These are phyloP conservation scores for Selene dorsalis DNA, from an alignment of 2,797 vertebrate species.

Conservation along the genomic window DNA sequence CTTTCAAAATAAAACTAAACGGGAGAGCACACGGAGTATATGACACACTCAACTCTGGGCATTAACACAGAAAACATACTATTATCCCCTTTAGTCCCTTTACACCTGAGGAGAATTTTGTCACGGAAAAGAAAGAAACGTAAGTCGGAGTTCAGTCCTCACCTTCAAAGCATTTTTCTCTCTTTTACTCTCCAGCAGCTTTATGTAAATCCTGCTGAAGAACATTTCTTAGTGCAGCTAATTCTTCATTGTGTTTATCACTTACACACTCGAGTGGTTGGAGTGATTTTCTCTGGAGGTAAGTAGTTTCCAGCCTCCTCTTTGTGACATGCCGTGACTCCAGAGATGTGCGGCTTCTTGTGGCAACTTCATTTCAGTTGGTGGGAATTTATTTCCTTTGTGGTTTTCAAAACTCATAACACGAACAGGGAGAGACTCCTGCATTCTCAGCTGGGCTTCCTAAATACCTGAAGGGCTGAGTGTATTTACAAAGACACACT, in stretches of 20 bases:
- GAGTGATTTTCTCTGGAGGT: slow-evolving; percentile 3
- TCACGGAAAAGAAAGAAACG: neutral
- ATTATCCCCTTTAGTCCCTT: neutral
- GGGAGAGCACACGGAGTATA: too few species aligned
- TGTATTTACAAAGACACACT: neutral
- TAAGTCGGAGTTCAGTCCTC: neutral
- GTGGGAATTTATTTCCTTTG: neutral
- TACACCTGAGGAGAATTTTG: neutral
- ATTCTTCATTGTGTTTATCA: neutral
- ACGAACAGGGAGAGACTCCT: neutral
- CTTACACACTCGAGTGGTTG: neutral
- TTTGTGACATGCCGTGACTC: neutral
- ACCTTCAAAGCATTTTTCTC: neutral
- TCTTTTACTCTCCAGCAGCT: neutral
- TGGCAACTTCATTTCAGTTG: neutral
- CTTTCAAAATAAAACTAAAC: too few species aligned
- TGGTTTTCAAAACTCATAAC: neutral
- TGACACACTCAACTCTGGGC: too few species aligned
- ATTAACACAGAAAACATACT: too few species aligned
- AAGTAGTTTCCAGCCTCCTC: neutral
- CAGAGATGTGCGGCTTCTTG: neutral
- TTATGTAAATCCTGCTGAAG: neutral
- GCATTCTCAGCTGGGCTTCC: neutral
- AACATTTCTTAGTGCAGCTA: neutral
- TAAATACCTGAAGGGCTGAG: neutral